Evolutionary conservation across 2,797 vertebrate species (phyloP).

Genomic region (Pseudochirops corinnae): DNA sequence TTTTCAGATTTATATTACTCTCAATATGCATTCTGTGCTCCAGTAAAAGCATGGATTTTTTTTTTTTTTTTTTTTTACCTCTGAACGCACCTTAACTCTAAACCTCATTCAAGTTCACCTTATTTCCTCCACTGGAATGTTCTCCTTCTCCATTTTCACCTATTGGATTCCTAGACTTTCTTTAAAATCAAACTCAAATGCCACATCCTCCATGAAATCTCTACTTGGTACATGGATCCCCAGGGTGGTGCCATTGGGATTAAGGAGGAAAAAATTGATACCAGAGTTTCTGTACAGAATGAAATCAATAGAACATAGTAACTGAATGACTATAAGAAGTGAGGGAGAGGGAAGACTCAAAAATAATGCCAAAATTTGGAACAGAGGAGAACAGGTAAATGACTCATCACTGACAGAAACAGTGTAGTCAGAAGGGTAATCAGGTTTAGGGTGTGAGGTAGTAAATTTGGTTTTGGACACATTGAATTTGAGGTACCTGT

Average conservation of each 20-base stretch:
- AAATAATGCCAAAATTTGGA: not conserved
- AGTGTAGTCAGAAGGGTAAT: not conserved
- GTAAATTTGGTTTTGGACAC: not conserved
- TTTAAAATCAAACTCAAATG: not conserved
- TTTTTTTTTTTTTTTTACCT: not conserved
- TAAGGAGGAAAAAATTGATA: not conserved
- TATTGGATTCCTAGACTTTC: not conserved
- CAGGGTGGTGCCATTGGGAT: not conserved
- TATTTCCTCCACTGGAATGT: not conserved
- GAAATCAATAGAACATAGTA: not conserved
- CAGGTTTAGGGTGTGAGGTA: not conserved
- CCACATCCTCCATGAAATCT: not conserved
- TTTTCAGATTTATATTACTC: not conserved
- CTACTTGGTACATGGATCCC: not conserved
- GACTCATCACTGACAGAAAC: not conserved
- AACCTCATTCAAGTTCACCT: not conserved
- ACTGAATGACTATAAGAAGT: not conserved
- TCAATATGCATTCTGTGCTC: not conserved
- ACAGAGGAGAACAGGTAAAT: not conserved
- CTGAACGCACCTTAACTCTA: not conserved
- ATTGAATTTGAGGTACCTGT: not conserved
- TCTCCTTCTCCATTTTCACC: not conserved
- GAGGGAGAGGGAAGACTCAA: not conserved
- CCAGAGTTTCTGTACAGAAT: not conserved
- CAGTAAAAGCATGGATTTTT: not conserved